Base-by-base conservation (phyloP, 30 jellyfish, hydroid and myxozoan genomes). In the Nemopilema nomurai region DNA sequence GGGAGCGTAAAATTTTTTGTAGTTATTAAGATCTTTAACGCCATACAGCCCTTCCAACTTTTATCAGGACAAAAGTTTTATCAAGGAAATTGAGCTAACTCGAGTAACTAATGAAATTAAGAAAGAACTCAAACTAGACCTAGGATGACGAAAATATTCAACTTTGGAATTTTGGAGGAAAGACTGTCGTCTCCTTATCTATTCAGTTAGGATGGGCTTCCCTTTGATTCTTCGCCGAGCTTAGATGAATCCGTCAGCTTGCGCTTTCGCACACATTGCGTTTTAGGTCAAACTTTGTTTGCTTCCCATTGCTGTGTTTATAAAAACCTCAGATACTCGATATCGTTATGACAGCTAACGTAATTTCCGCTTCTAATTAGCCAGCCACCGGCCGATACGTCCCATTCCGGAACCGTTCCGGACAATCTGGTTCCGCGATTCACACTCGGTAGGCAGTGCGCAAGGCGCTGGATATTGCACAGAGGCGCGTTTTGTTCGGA, bases 401-500 rank as follows among this genome's bases (percentile, higher is more conserved):
- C n/a, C n/a, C n/a, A n/a, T n/a, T n/a, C n/a, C n/a, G 57, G 57
- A 41, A 13, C 9, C 57, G 57, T 41, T 41, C 57, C 13, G 57
- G 57, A 13, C 13, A 6, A 6, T 3, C 57, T 41, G 57, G 57
- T 41, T 41, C 57, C 57, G 57, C 57, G 57, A 41, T 3, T 41
- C 57, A 41, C 57, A 41, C 57, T 41, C 13, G 13, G n/a, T 13
- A 41, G 13, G 57, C 57, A 41, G 57, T 41, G 57, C 57, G 74
- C 23, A 27, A 16, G 23, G 57, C 30, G 74, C 71, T 75, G 21
- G 71, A 75, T 41, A 75, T 75, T n/a, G 28, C 50, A 19, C 27
- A 57, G 49, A 49, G 25, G 51, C 68, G 50, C 74, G 50, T 73
- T 49, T 75, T 75, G 85, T 75, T 57, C 72, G 28, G 7, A 28